Evolutionary conservation across 1,140 invertebrate genomes (phyloP), one percentile per base, ranked within the genome.

Genomic region (Drosophila miranda): DNA sequence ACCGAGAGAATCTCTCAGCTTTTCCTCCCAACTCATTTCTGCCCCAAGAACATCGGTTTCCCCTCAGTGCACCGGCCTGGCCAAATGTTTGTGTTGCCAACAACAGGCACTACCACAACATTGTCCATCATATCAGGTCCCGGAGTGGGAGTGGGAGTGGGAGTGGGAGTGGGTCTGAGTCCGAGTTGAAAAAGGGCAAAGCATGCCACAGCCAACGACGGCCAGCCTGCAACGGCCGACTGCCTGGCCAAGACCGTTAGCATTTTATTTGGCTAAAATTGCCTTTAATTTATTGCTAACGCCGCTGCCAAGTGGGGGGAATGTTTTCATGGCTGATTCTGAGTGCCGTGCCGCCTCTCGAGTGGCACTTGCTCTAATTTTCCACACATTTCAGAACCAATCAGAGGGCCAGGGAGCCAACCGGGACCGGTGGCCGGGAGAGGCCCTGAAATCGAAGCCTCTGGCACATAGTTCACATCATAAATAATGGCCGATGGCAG

Each of bases 251-350:
- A 71, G 78, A 82, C 82, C 82, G 82, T 87, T 87, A 87, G 78
- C 82, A 87, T 87, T 88, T 87, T 87, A 87, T 87, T 87, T 87
- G 82, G 74, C 82, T 63, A 82, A 87, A 87, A 88, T 87, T 87
- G 83, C 83, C 83, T 82, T 82, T 87, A 82, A 87, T 87, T 87
- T 88, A 88, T 87, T 88, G 71, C 82, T 76, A 76, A 86, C 81
- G 74, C 71, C 78, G 74, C 68, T 64, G 58, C 60, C 38, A 30
- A 26, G 38, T 48, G 44, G 41, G 19, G 43, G 34, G 67, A 81
- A 86, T 87, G 82, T 86, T 86, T 86, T 87, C 74, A 81, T 86
- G 87, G 82, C 81, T 86, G 82, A 82, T 86, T 86, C 78, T 78
- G 48, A 50, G 43, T 16, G 50, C 46, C 50, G 50, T 26, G 23